These are phyloP conservation scores for Lepidochrysops patricia DNA, from an alignment of 2,888 invertebrate species.

Conservation along the genomic window DNA sequence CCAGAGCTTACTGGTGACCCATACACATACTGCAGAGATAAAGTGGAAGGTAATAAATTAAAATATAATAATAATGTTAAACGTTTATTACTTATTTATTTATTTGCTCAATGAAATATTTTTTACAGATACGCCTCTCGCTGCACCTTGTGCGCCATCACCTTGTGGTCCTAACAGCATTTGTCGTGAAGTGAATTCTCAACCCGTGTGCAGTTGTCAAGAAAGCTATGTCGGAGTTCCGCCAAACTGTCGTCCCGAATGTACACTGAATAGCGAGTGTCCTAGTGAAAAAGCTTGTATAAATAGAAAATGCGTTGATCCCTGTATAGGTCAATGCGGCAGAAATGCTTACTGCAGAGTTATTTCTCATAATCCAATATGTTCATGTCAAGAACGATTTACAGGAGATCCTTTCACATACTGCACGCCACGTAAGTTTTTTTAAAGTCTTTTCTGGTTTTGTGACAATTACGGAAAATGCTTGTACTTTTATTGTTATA, in stretches of 20 bases:
- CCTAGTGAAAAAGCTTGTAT: slow-evolving; percentile 83
- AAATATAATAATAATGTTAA: not conserved
- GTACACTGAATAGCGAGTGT: slow-evolving; percentile 87
- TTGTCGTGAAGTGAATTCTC: slow-evolving; percentile 79
- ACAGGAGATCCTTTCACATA: slow-evolving; percentile 85
- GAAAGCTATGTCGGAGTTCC: slow-evolving; percentile 83
- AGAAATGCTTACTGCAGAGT: slow-evolving; percentile 86
- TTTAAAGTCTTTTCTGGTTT: slow-evolving; percentile 40
- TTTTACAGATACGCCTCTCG: slow-evolving; percentile 42
- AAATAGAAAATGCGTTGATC: slow-evolving; percentile 84
- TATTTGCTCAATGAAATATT: not conserved
- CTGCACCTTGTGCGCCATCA: slow-evolving; percentile 79
- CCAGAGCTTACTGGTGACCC: slow-evolving; percentile 82
- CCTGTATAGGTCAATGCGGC: slow-evolving; percentile 86
- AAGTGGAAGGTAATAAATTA: slow-evolving; percentile 44
- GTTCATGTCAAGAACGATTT: slow-evolving; percentile 81
- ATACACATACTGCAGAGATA: slow-evolving; percentile 75
- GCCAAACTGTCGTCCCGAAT: slow-evolving; percentile 86
- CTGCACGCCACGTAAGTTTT: slow-evolving; percentile 66
- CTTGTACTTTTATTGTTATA: too few relatives aligned
- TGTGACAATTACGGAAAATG: not conserved
- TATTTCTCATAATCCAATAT: slow-evolving; percentile 87
- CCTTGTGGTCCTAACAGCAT: slow-evolving; percentile 87
- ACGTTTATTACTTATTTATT: not conserved
- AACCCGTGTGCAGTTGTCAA: slow-evolving; percentile 83